phyloP scores from a whole-genome alignment of 2,113 vertebrate genomes.

The Onychorhynchus coronatus region DNA sequence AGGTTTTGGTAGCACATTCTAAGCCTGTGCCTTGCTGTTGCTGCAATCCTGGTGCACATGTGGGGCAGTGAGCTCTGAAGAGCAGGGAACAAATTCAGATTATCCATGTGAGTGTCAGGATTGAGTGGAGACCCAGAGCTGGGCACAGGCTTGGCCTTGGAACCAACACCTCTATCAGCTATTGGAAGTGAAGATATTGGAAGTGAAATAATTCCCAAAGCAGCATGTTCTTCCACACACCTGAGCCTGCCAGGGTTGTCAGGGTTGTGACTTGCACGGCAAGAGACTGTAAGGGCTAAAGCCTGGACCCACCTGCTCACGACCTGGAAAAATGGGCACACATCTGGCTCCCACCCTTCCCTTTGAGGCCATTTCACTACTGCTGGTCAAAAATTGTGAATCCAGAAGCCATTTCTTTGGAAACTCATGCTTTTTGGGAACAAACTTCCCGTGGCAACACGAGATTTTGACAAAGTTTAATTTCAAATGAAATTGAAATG shows the following conservation, averaged over 20 bases:
- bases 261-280: not conserved
- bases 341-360: rapidly evolving
- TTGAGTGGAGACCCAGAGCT: not conserved
- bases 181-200: not conserved
- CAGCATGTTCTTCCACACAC: rapidly evolving
- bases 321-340: rapidly evolving
- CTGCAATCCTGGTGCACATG: rapidly evolving
- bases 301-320: not conserved
- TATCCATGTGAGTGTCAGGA: not conserved
- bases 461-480: not conserved
- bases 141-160: too few species aligned
- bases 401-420: not conserved
- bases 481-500: slow-evolving; percentile 8
- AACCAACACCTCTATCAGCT: too few species aligned
- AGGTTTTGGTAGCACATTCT: rapidly evolving
- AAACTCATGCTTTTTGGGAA: not conserved
- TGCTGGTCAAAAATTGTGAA: rapidly evolving
- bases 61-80: not conserved
- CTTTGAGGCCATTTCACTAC: rapidly evolving
- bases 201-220: not conserved
- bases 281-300: not conserved
- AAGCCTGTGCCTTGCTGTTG: not conserved
- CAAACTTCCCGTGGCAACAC: rapidly evolving
- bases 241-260: not conserved
- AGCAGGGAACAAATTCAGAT: rapidly evolving